These are phyloP conservation scores for Glossosoma conforme DNA, from an alignment of 1,140 invertebrate species.

Conservation along the genomic window DNA sequence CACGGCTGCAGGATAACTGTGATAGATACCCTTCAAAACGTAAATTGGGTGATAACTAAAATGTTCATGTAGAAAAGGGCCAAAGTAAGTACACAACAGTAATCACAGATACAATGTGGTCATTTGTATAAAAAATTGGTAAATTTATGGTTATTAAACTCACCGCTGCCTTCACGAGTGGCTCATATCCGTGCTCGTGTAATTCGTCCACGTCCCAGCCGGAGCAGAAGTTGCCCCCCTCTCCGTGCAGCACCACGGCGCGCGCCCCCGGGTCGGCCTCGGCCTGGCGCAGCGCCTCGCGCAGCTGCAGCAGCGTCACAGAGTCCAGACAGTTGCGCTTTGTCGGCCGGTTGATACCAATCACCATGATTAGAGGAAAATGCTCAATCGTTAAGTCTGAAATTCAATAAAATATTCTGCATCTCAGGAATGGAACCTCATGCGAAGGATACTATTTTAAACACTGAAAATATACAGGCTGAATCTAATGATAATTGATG, in stretches of 20 bases:
- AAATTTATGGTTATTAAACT: no score
- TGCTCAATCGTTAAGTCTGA: conserved; percentile 55
- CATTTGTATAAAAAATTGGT: no score
- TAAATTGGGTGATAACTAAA: no score
- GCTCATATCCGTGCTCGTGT: conserved; percentile 47
- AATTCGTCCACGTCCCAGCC: conserved; percentile 80
- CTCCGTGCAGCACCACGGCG: conserved; percentile 78
- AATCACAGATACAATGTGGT: no score
- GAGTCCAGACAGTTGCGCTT: conserved; percentile 77
- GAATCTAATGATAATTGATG: no score
- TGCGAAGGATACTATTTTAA: no score
- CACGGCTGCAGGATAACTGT: no score
- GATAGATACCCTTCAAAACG: no score
- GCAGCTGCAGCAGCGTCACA: conserved; percentile 60
- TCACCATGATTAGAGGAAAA: conserved; percentile 60
- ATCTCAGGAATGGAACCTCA: conserved; percentile 3
- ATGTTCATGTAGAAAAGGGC: no score
- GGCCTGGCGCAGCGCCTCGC: conserved; percentile 69
- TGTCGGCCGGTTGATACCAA: conserved; percentile 81
- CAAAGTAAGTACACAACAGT: no score
- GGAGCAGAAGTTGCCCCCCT: conserved; percentile 86
- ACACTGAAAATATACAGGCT: not conserved
- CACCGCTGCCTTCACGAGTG: conserved; percentile 46
- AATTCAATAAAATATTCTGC: conserved; percentile 7
- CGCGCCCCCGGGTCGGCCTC: conserved; percentile 65